phyloP scores from a whole-genome alignment of 1,140 invertebrate genomes.

The Anagrus nilaparvatae region DNA sequence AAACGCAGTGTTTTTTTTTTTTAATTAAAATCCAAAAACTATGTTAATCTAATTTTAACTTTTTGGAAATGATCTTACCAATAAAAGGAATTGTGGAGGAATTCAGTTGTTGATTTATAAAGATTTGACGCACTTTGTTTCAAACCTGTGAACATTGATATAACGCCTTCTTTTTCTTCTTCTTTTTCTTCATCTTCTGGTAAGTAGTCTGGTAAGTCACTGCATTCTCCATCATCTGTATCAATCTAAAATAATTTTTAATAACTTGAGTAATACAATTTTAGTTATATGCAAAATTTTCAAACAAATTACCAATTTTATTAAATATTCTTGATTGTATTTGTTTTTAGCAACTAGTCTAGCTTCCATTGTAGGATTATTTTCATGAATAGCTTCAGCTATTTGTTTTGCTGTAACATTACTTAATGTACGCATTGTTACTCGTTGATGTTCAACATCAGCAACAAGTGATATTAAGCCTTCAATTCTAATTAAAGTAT shows the following conservation, averaged over 20 bases:
- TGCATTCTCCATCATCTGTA: slow-evolving; percentile 28
- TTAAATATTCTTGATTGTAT: slow-evolving; percentile 42
- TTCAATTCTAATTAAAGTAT: slow-evolving; percentile 37
- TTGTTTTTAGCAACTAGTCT: slow-evolving; percentile 41
- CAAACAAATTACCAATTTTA: slow-evolving; percentile 29
- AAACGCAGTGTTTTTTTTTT: no score
- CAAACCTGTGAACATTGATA: slow-evolving; percentile 39
- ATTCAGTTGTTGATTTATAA: slow-evolving; percentile 40
- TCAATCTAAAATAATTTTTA: slow-evolving; percentile 24
- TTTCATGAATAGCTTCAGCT: slow-evolving; percentile 37
- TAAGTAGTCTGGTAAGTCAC: slow-evolving; percentile 33
- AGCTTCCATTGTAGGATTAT: slow-evolving; percentile 37
- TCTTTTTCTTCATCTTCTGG: slow-evolving; percentile 32
- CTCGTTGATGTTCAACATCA: slow-evolving; percentile 41
- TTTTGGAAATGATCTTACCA: no score
- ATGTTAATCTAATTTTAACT: no score
- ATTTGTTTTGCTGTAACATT: slow-evolving; percentile 39
- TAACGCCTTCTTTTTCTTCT: slow-evolving; percentile 36
- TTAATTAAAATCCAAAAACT: slow-evolving; percentile 6
- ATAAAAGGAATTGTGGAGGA: slow-evolving; percentile 41
- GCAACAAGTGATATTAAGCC: slow-evolving; percentile 40
- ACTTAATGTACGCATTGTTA: slow-evolving; percentile 38
- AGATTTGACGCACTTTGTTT: slow-evolving; percentile 39
- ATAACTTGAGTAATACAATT: slow-evolving; percentile 11
- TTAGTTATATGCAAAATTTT: neutral